phyloP scores from a whole-genome alignment of 2,113 vertebrate genomes.

The Hucho hucho region DNA sequence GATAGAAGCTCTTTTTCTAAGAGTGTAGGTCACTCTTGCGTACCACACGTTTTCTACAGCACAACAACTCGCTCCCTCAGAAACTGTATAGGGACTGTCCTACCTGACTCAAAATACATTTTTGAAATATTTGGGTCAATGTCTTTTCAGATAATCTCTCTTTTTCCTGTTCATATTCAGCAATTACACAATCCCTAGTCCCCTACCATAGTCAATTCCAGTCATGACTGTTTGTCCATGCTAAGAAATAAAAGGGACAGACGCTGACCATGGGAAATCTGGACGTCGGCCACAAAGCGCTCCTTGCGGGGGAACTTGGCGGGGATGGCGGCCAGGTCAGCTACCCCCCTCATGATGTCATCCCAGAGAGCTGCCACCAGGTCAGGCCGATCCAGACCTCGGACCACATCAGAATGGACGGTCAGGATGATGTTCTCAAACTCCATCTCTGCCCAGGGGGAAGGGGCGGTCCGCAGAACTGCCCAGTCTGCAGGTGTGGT shows the following conservation, averaged over 20 bases:
- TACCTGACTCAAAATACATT: too few relatives aligned
- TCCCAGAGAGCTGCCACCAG: conserved; percentile 73
- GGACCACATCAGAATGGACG: conserved; percentile 63
- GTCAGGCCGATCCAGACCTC: conserved; percentile 67
- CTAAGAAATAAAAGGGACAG: neutral
- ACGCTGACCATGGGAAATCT: conserved; percentile 75
- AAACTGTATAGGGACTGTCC: too few relatives aligned
- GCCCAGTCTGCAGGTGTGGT: conserved; percentile 66
- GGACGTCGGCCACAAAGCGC: conserved; percentile 80
- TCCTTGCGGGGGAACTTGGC: conserved; percentile 78
- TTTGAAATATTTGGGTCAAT: too few relatives aligned
- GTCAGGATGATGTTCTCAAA: conserved; percentile 81
- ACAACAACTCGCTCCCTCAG: too few relatives aligned
- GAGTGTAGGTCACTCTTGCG: too few relatives aligned
- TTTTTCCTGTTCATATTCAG: too few relatives aligned
- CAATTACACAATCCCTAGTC: too few relatives aligned
- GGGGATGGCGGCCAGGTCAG: conserved; percentile 73
- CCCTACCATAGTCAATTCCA: too few relatives aligned
- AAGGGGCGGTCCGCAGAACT: conserved; percentile 57
- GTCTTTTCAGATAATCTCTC: too few relatives aligned
- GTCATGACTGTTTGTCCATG: too few relatives aligned
- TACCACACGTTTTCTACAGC: too few relatives aligned
- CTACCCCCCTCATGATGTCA: conserved; percentile 72
- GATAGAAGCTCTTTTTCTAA: too few relatives aligned
- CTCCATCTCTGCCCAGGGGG: conserved; percentile 82